Evolutionary conservation across 53 echinoderm and acorn worm species (phyloP).

Genomic region (Crossaster papposus): DNA sequence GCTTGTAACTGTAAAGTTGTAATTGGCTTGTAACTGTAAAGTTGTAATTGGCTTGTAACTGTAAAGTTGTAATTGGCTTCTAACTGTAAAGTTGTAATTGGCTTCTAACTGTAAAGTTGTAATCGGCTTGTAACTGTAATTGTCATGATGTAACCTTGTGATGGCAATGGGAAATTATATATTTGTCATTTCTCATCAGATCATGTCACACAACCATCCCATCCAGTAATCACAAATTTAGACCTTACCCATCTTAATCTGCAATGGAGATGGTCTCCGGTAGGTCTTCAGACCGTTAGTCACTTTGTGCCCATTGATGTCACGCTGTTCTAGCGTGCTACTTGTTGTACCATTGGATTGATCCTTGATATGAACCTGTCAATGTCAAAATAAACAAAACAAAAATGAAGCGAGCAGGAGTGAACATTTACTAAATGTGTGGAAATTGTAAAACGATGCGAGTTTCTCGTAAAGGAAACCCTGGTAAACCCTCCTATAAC

Average conservation of each 20-base stretch:
- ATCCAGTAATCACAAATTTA: not conserved
- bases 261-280: slow-evolving; percentile 88
- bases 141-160: too few species aligned
- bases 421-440: not conserved
- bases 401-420: not conserved
- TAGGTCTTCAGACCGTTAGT: slow-evolving; percentile 61
- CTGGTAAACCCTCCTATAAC: too few species aligned
- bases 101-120: too few species aligned
- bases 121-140: too few species aligned
- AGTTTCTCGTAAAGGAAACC: too few species aligned
- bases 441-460: not conserved
- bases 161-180: not conserved
- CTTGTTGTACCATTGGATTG: slow-evolving; percentile 13
- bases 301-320: slow-evolving; percentile 58
- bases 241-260: slow-evolving; percentile 90
- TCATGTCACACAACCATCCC: not conserved
- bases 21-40: too few species aligned
- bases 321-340: slow-evolving; percentile 13
- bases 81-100: too few species aligned
- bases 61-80: too few species aligned
- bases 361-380: slow-evolving; percentile 57
- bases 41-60: too few species aligned
- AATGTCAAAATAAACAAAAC: not conserved
- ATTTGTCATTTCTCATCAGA: not conserved
- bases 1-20: too few species aligned